Evolutionary conservation across 2,113 vertebrate species (phyloP).

Genomic region (Protobothrops mucrosquamatus): DNA sequence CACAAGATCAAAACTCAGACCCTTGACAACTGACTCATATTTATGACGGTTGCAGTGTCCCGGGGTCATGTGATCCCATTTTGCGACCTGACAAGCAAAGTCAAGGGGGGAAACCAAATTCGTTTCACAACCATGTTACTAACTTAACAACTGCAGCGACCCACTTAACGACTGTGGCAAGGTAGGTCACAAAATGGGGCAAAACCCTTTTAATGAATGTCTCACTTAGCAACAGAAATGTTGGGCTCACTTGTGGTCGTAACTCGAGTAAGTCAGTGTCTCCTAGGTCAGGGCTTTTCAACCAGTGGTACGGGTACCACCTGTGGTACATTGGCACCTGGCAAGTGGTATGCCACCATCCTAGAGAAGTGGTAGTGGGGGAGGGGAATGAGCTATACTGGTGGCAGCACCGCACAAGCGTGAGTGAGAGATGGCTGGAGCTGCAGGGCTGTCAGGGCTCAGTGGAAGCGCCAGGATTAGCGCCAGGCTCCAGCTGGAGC

Average conservation of each 20-base stretch:
- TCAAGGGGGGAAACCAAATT: background rate
- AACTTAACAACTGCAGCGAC: background rate
- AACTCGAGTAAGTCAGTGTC: background rate
- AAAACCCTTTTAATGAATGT: background rate
- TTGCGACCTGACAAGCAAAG: background rate
- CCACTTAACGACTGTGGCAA: background rate
- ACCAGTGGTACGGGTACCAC: no score
- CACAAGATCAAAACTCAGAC: background rate
- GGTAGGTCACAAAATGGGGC: background rate
- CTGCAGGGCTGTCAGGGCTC: no score
- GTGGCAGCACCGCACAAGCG: no score
- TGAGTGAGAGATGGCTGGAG: no score
- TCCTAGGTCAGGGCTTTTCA: background rate
- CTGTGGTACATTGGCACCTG: no score
- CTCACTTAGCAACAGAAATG: background rate
- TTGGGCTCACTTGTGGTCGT: fast-evolving
- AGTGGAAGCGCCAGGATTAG: no score
- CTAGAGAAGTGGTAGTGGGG: no score
- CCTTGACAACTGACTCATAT: background rate
- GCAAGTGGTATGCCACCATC: no score
- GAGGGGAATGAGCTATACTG: no score
- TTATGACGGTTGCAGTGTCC: background rate
- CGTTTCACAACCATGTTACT: background rate
- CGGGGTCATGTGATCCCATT: background rate
- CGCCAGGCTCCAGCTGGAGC: no score